Conservation (phyloP, 2,113 vertebrate genomes). For the Archilochus colubris region DNA sequence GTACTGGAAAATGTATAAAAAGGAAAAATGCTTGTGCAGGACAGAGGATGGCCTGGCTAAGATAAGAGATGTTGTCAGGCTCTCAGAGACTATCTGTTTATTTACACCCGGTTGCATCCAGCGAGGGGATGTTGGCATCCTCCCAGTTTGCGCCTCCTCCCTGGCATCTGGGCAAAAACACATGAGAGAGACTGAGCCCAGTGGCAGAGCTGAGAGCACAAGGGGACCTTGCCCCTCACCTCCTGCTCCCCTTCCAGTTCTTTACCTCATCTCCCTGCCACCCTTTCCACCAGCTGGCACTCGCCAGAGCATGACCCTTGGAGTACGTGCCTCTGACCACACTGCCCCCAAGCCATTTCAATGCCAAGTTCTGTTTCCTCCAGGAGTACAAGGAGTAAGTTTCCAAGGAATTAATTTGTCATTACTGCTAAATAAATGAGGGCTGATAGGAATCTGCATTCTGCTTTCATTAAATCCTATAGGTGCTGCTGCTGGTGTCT, state of each 20-base stretch:
- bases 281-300: neutral
- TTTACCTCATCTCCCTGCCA: neutral
- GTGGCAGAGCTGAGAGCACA: neutral
- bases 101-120: accelerated
- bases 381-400: neutral
- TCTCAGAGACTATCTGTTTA: neutral
- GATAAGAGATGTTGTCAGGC: neutral
- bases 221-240: neutral
- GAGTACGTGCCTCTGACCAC: slow-evolving; percentile 46
- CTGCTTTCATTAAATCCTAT: slow-evolving; percentile 50
- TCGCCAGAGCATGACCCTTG: neutral
- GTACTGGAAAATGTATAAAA: slow-evolving; percentile 20
- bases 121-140: neutral
- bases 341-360: neutral
- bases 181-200: neutral
- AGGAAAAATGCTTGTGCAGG: neutral
- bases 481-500: slow-evolving; percentile 40
- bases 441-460: slow-evolving; percentile 63
- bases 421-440: slow-evolving; percentile 38
- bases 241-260: neutral
- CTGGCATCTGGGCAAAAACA: neutral
- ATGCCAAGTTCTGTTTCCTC: neutral
- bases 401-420: slow-evolving; percentile 65
- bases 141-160: neutral
- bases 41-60: neutral